A percentile compares a stretch with the other conserved stretches of the same genome.
phyloP scores from a whole-genome alignment of 2,888 invertebrate species.

The Ryuthela nishihirai region DNA sequence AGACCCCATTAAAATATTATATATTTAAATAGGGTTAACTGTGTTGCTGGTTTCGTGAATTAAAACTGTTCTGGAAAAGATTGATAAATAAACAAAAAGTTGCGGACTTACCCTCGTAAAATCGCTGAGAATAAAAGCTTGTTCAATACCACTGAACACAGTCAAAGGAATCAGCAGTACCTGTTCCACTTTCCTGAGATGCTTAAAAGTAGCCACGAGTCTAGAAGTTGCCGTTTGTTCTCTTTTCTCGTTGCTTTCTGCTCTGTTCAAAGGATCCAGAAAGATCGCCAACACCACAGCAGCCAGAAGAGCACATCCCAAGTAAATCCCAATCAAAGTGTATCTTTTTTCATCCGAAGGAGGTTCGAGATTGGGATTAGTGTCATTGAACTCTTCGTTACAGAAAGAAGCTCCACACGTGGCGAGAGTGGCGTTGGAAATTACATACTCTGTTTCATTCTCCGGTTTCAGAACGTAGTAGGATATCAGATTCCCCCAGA shows the following conservation, averaged over 20 bases:
- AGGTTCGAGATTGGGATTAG: conserved; percentile 62
- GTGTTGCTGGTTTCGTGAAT: too few relatives aligned
- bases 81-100: too few relatives aligned
- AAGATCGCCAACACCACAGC: conserved; percentile 80
- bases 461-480: conserved; percentile 55
- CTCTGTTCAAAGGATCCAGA: conserved; percentile 83
- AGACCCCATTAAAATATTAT: too few relatives aligned
- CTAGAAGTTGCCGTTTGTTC: conserved; percentile 4
- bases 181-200: conserved; percentile 80
- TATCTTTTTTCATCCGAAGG: conserved; percentile 83
- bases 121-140: conserved; percentile 86
- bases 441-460: conserved; percentile 1
- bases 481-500: conserved; percentile 95
- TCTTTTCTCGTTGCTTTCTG: conserved; percentile 50
- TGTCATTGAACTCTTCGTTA: conserved; percentile 10
- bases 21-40: too few relatives aligned
- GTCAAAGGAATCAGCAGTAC: conserved; percentile 91
- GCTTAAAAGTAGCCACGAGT: conserved; percentile 80
- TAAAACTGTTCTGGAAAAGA: too few relatives aligned
- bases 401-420: conserved; percentile 40
- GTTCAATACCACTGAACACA: conserved; percentile 95
- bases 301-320: conserved; percentile 79
- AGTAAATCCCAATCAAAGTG: conserved; percentile 82
- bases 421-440: not conserved
- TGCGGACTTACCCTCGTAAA: conserved; percentile 54